Conservation (phyloP, 2,113 vertebrate species). For the Coryphaenoides rupestris region DNA sequence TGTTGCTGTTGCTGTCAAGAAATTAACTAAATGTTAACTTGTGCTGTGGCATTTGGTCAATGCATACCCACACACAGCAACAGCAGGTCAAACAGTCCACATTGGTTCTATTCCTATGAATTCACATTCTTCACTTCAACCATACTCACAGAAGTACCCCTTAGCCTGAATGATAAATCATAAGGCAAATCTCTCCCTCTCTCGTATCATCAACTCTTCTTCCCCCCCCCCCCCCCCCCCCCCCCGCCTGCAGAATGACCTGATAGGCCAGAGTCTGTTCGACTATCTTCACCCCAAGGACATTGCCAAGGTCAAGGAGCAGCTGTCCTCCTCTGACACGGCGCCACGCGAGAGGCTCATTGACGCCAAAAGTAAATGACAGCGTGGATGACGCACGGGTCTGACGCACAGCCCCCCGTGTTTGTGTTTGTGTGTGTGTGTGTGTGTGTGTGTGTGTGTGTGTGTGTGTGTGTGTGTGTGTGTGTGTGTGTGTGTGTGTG, state of each 20-base stretch:
- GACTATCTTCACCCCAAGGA: conserved; percentile 99
- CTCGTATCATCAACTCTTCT: too few species aligned
- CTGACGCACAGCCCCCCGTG: not conserved
- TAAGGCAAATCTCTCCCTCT: too few species aligned
- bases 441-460: conserved; percentile 1
- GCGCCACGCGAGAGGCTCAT: conserved; percentile 94
- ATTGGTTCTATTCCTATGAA: too few species aligned
- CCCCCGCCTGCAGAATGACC: conserved; percentile 78
- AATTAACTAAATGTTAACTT: too few species aligned
- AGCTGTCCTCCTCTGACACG: conserved; percentile 94
- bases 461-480: not conserved
- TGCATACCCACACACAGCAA: too few species aligned
- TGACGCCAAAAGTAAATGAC: conserved; percentile 91
- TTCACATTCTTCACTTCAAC: too few species aligned
- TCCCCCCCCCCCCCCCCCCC: not conserved
- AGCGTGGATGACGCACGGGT: not conserved
- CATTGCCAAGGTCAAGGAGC: conserved; percentile 99
- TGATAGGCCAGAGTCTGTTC: conserved; percentile 98
- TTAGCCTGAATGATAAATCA: too few species aligned
- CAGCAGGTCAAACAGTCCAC: too few species aligned
- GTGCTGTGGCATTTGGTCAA: too few species aligned
- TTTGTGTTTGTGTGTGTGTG: not conserved
- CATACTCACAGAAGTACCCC: too few species aligned
- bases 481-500: too few species aligned
- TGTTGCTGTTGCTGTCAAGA: too few species aligned